Percentiles rank a stretch among this genome's conserved stretches.
These are phyloP conservation scores for Eupithecia exiguata DNA, from an alignment of 2,888 invertebrate species.

Conservation along the genomic window DNA sequence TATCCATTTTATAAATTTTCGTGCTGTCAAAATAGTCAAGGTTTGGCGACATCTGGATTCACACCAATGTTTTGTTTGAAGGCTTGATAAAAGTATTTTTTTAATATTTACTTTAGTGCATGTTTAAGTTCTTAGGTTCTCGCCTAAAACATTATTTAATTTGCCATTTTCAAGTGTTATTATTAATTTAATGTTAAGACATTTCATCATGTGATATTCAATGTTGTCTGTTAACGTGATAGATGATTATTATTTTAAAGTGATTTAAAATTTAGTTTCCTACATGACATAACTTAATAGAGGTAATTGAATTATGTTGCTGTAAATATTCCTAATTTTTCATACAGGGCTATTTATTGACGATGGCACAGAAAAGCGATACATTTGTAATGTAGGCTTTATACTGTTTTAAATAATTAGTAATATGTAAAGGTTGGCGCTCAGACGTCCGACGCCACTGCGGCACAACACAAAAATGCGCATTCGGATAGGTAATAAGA, in stretches of 20 bases:
- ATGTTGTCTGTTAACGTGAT: constrained; percentile 82
- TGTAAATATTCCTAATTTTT: constrained; percentile 65
- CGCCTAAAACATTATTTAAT: constrained; percentile 51
- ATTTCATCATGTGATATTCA: constrained; percentile 82
- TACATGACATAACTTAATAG: constrained; percentile 73
- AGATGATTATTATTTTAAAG: constrained; percentile 64
- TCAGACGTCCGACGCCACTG: too few relatives aligned
- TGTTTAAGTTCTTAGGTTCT: constrained; percentile 40
- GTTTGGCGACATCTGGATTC: background rate
- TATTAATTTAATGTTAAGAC: constrained; percentile 63
- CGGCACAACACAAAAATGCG: too few relatives aligned
- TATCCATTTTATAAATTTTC: too few relatives aligned
- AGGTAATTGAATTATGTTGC: constrained; percentile 59
- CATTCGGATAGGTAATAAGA: too few relatives aligned
- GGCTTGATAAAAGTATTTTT: constrained; percentile 53
- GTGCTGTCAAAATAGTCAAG: background rate
- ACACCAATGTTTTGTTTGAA: background rate
- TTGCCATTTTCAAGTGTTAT: constrained; percentile 74
- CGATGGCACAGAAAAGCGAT: background rate
- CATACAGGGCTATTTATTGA: constrained; percentile 8
- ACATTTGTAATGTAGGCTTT: background rate
- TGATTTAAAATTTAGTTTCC: constrained; percentile 69
- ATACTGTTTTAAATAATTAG: background rate
- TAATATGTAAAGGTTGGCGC: too few relatives aligned
- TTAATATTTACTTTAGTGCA: constrained; percentile 54